These are phyloP conservation scores for Dipodomys ordii DNA, from an alignment of 2,113 vertebrate genomes.

Conservation along the genomic window DNA sequence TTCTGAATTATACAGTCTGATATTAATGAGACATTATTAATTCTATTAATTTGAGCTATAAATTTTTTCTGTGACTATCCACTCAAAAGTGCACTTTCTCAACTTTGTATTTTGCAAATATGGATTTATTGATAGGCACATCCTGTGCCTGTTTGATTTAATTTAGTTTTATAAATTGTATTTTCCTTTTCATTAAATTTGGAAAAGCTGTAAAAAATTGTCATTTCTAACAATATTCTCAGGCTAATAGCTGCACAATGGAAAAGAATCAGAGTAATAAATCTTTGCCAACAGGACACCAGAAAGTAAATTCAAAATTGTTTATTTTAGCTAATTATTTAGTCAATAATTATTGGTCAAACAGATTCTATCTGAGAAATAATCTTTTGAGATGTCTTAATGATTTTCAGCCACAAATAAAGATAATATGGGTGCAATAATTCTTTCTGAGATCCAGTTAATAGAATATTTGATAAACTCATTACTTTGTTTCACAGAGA, in stretches of 20 bases:
- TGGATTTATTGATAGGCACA: neutral
- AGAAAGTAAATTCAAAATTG: conserved; percentile 11
- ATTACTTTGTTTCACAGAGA: conserved; percentile 19
- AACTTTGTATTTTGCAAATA: neutral
- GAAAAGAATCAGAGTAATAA: conserved; percentile 35
- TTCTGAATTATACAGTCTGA: neutral
- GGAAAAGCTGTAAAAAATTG: neutral
- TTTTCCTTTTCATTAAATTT: conserved; percentile 40
- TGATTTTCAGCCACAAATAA: conserved; percentile 1
- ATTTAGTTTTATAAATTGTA: conserved; percentile 12
- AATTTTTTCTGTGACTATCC: conserved; percentile 12
- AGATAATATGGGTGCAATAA: conserved; percentile 12
- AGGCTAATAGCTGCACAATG: conserved; percentile 15
- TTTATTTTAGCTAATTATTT: conserved; percentile 55
- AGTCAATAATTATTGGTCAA: conserved; percentile 20
- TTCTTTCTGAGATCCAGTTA: conserved; percentile 8
- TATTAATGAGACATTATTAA: neutral
- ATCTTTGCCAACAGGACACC: neutral
- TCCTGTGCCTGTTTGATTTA: neutral
- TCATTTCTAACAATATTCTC: neutral
- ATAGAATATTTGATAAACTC: conserved; percentile 24
- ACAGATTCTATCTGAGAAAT: conserved; percentile 34
- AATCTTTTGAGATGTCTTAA: conserved; percentile 57
- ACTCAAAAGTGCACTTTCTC: neutral
- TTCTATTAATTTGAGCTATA: neutral